A percentile compares a stretch with the other conserved stretches of the same genome.
These are phyloP conservation scores for Clistopyga incitator DNA, from an alignment of 2,888 invertebrate genomes.

Conservation along the genomic window DNA sequence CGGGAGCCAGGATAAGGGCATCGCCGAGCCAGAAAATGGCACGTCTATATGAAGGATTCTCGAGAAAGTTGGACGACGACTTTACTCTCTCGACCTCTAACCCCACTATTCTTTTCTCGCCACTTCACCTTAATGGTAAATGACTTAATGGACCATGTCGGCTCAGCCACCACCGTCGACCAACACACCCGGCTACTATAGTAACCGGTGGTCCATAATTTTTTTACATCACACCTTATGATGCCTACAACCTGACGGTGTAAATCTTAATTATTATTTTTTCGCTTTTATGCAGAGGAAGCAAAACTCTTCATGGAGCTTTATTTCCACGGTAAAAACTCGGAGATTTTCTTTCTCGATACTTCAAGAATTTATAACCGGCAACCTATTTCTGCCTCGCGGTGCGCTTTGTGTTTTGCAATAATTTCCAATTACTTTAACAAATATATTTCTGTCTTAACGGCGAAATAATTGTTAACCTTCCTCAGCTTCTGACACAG, in stretches of 20 bases:
- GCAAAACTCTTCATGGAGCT: too few relatives aligned
- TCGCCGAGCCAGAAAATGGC: conserved; percentile 66
- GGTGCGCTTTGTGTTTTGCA: too few relatives aligned
- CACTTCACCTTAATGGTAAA: conserved; percentile 55
- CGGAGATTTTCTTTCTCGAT: too few relatives aligned
- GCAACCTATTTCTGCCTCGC: too few relatives aligned
- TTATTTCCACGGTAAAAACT: too few relatives aligned
- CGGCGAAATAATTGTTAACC: background rate
- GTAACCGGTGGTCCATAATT: background rate
- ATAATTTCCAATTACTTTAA: conserved; percentile 1
- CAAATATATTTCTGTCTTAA: conserved; percentile 2
- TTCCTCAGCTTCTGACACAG: conserved; percentile 11
- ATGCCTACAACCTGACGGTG: background rate
- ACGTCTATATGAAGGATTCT: conserved; percentile 65
- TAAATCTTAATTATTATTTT: conserved; percentile 8
- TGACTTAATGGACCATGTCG: conserved; percentile 52
- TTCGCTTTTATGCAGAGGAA: background rate
- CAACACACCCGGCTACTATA: background rate
- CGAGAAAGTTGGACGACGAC: conserved; percentile 61
- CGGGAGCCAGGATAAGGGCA: conserved; percentile 66
- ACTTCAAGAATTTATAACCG: too few relatives aligned
- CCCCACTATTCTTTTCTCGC: conserved; percentile 52
- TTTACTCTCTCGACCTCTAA: conserved; percentile 29
- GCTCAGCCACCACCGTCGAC: conserved; percentile 7
- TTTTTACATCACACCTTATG: conserved; percentile 28